A percentile compares a stretch with the other conserved stretches of the same genome.
Conservation (phyloP, 2,797 vertebrate genomes). For the Schizopygopsis pylzovi region DNA sequence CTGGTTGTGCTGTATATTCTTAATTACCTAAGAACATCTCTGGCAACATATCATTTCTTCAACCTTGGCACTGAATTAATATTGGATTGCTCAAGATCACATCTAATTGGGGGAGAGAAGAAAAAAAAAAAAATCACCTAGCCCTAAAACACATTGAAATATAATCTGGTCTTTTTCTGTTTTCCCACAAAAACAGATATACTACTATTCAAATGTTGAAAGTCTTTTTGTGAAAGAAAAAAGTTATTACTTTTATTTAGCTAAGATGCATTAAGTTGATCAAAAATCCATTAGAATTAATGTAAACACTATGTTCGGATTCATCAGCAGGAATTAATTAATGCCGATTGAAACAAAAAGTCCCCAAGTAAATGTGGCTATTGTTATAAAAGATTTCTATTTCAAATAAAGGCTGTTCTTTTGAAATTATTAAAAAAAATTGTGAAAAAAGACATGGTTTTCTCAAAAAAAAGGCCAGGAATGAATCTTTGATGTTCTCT, state of each 20-base stretch:
- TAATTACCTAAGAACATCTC: not conserved
- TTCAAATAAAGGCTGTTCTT: not conserved
- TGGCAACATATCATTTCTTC: not conserved
- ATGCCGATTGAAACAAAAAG: too few species aligned
- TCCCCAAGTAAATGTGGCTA: not conserved
- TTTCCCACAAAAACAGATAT: too few species aligned
- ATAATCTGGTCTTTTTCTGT: too few species aligned
- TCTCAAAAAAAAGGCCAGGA: too few species aligned
- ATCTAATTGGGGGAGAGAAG: not conserved
- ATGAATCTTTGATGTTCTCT: not conserved
- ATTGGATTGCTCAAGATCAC: not conserved
- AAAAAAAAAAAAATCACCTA: too few species aligned
- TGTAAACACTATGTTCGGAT: too few species aligned
- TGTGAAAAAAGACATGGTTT: not conserved
- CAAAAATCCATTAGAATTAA: not conserved
- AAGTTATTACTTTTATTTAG: not conserved
- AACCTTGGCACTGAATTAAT: not conserved
- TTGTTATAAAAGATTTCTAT: not conserved
- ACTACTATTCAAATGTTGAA: too few species aligned
- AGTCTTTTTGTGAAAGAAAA: too few species aligned
- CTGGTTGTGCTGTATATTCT: not conserved
- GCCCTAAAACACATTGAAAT: too few species aligned
- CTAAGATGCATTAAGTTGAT: not conserved
- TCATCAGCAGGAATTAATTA: too few species aligned
- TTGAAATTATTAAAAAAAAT: not conserved